A percentile compares a stretch with the other conserved stretches of the same genome.
These are phyloP conservation scores for Micropoecilia bifurca DNA, from an alignment of 2,797 vertebrate species.

Conservation along the genomic window DNA sequence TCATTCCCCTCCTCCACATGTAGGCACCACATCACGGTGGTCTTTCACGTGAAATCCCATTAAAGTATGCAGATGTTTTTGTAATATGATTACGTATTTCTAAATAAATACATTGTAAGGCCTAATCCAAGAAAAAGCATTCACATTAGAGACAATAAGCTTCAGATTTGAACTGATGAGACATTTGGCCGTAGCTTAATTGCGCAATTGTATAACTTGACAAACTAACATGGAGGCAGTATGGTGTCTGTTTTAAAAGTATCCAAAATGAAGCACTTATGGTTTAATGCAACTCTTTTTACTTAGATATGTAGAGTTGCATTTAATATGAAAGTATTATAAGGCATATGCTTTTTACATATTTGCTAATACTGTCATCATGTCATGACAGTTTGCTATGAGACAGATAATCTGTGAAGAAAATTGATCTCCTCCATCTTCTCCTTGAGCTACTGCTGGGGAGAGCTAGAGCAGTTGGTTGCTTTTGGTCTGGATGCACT, in stretches of 20 bases:
- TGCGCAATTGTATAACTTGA: not conserved
- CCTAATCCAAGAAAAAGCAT: not conserved
- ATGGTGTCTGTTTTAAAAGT: not conserved
- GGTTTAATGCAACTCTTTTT: not conserved
- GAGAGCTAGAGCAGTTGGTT: no score
- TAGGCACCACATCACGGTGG: not conserved
- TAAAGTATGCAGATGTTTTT: not conserved
- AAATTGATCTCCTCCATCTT: no score
- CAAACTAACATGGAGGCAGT: not conserved
- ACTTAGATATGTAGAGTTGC: not conserved
- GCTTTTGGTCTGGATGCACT: no score
- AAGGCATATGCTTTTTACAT: no score
- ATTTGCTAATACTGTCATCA: no score
- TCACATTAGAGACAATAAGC: not conserved
- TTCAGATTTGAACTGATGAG: not conserved
- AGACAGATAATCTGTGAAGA: no score
- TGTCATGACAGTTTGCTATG: no score
- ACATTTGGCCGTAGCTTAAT: not conserved
- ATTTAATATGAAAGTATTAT: not conserved
- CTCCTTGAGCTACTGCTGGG: no score
- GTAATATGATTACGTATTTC: not conserved
- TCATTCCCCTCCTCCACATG: not conserved
- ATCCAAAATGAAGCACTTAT: not conserved
- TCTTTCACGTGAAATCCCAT: not conserved
- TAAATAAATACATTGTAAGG: not conserved